phyloP scores from a whole-genome alignment of 2,113 vertebrate species.

The Notechis scutatus region DNA sequence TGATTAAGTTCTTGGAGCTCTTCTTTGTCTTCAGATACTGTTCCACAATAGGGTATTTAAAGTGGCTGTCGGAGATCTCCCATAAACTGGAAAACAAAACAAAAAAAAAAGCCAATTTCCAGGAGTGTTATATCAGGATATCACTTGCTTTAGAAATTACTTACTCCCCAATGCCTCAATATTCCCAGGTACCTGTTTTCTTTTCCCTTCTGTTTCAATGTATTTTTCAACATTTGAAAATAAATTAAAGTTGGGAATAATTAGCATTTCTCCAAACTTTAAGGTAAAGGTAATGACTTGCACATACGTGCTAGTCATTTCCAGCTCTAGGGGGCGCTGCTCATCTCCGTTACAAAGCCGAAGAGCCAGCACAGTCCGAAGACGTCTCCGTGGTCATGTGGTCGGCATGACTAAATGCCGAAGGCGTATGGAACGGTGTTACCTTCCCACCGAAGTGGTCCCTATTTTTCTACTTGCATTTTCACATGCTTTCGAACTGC shows the following conservation, averaged over 20 bases:
- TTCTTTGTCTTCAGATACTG: conserved; percentile 92
- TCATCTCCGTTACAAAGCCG: too few relatives aligned
- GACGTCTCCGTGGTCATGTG: too few relatives aligned
- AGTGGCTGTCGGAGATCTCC: conserved; percentile 84
- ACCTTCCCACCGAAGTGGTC: too few relatives aligned
- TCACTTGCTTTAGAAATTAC: neutral
- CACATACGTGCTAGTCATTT: too few relatives aligned
- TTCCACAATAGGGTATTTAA: conserved; percentile 92
- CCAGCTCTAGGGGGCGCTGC: too few relatives aligned
- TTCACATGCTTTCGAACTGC: too few relatives aligned
- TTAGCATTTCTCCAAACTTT: neutral
- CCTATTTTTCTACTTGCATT: too few relatives aligned
- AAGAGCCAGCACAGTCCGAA: too few relatives aligned
- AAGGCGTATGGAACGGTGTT: too few relatives aligned
- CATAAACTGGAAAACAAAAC: conserved; percentile 63
- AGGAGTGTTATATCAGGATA: neutral
- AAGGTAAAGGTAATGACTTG: too few relatives aligned
- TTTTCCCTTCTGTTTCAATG: neutral
- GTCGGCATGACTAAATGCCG: too few relatives aligned
- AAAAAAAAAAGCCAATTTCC: neutral
- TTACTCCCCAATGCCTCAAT: conserved; percentile 4
- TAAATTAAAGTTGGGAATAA: neutral
- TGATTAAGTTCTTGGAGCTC: conserved; percentile 71
- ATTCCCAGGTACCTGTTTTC: neutral
- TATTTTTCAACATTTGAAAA: neutral